Evolutionary conservation across 2,113 vertebrate species (phyloP).

Genomic region (Leptosomus discolor): DNA sequence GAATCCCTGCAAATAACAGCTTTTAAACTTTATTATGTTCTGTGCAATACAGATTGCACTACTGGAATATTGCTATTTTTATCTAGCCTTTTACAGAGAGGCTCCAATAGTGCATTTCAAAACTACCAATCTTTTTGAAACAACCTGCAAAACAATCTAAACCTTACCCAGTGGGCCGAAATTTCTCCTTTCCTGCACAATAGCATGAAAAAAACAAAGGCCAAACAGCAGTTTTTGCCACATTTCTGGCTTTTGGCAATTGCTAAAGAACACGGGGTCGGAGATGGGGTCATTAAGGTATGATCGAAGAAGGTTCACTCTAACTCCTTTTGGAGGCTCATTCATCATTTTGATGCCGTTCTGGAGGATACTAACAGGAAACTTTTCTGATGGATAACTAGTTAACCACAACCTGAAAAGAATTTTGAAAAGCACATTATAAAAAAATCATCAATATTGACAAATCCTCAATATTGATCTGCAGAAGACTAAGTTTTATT

Average conservation of each 20-base stretch:
- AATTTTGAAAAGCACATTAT: not conserved
- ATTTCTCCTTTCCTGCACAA: slow-evolving; percentile 91
- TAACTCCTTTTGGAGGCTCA: slow-evolving; percentile 89
- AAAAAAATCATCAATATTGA: not conserved
- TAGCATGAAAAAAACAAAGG: slow-evolving; percentile 91
- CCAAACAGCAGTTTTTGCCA: slow-evolving; percentile 92
- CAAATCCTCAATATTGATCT: not conserved
- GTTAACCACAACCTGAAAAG: slow-evolving; percentile 87
- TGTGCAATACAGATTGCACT: not conserved
- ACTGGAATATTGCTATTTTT: not conserved
- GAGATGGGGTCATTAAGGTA: slow-evolving; percentile 89
- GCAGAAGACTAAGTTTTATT: not conserved
- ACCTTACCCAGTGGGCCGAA: slow-evolving; percentile 87
- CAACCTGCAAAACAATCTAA: not conserved
- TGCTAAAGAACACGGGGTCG: slow-evolving; percentile 81
- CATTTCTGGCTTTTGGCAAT: slow-evolving; percentile 78
- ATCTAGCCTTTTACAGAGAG: not conserved
- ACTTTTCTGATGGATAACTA: slow-evolving; percentile 91
- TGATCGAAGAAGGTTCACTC: slow-evolving; percentile 88
- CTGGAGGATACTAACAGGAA: slow-evolving; percentile 92
- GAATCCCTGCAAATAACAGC: not conserved
- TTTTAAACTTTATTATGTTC: not conserved
- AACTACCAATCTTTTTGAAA: not conserved
- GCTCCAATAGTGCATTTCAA: not conserved
- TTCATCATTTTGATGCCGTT: slow-evolving; percentile 96